Percentiles rank a stretch among this genome's conserved stretches.
phyloP scores from a whole-genome alignment of 2,888 invertebrate species.

The Rhimphoctona megacephalus region DNA sequence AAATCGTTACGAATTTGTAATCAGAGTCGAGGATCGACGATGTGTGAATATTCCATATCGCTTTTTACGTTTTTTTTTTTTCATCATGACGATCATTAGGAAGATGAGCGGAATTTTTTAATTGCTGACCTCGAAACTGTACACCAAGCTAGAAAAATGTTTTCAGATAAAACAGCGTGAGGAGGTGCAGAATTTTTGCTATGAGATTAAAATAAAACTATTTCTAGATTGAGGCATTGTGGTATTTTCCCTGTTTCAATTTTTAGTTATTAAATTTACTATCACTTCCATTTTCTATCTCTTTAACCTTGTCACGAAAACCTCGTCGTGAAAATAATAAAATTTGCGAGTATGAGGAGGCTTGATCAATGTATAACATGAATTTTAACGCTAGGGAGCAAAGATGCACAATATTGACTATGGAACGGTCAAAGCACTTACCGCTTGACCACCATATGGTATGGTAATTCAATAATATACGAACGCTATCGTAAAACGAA shows the following conservation, averaged over 20 bases:
- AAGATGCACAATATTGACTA: slow-evolving; percentile 2
- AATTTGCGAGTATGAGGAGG: neutral
- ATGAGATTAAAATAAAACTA: neutral
- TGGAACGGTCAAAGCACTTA: slow-evolving; percentile 31
- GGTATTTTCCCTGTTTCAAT: neutral
- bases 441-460: slow-evolving; percentile 12
- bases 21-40: neutral
- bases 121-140: neutral
- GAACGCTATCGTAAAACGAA: slow-evolving; percentile 1
- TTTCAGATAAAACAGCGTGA: neutral
- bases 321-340: neutral
- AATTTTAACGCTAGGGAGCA: slow-evolving; percentile 5
- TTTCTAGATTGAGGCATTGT: neutral
- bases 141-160: neutral
- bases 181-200: neutral
- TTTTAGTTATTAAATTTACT: neutral
- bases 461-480: slow-evolving; percentile 37
- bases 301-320: neutral
- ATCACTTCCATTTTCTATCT: too few relatives aligned
- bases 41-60: neutral
- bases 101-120: neutral
- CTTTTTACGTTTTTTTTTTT: neutral
- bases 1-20: neutral
- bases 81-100: neutral
- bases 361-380: neutral